Percentiles rank a stretch among this genome's conserved stretches.
Conservation (phyloP, 2,888 invertebrate species). For the Andricus curvator region DNA sequence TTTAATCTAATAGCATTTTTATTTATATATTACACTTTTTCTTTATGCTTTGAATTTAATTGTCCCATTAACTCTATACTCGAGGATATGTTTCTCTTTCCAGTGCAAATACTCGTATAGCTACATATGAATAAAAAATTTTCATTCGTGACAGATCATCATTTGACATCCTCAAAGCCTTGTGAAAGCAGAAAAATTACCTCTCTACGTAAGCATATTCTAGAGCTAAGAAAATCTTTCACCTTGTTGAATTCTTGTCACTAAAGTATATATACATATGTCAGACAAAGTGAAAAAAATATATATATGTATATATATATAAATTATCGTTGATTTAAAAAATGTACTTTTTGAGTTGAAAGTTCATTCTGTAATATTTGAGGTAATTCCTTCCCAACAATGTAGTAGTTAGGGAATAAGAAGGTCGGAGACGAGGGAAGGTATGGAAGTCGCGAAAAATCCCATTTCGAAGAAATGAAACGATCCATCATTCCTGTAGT, state of each 20-base stretch:
- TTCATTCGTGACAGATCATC: too few relatives aligned
- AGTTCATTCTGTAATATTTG: not conserved
- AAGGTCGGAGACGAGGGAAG: constrained; percentile 2
- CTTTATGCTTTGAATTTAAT: not conserved
- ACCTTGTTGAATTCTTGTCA: not conserved
- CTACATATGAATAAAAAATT: too few relatives aligned
- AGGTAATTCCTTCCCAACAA: constrained; percentile 20
- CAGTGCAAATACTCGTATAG: too few relatives aligned
- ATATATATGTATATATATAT: not conserved
- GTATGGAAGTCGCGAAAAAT: constrained; percentile 28
- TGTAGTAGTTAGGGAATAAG: constrained; percentile 28
- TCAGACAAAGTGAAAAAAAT: not conserved
- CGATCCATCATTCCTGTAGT: constrained; percentile 36
- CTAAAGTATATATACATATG: not conserved
- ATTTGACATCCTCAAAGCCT: too few relatives aligned
- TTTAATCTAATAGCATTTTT: not conserved
- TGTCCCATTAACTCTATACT: too few relatives aligned
- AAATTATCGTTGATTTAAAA: not conserved
- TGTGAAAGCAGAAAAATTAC: too few relatives aligned
- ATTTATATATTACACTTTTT: not conserved
- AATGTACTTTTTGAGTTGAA: not conserved
- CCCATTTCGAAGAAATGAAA: constrained; percentile 40
- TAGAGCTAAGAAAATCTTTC: too few relatives aligned
- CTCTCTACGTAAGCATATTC: too few relatives aligned
- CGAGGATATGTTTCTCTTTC: too few relatives aligned